phyloP scores from a whole-genome alignment of 2,797 vertebrate species.

The Mionectes olivaceus region DNA sequence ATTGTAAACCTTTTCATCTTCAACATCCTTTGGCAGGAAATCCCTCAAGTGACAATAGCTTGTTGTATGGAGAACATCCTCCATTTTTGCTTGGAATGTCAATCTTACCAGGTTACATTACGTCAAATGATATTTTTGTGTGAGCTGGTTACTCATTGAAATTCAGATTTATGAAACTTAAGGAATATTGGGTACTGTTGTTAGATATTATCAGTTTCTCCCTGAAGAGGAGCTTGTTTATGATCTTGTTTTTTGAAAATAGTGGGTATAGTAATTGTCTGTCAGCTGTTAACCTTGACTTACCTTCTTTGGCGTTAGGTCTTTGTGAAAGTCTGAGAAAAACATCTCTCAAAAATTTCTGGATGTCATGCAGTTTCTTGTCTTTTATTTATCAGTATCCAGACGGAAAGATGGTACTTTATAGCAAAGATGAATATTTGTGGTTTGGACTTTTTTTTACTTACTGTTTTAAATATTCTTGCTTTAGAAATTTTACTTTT shows the following conservation, averaged over 20 bases:
- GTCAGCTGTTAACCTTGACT: not conserved
- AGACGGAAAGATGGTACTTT: not conserved
- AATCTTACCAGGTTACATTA: not conserved
- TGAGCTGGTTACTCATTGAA: not conserved
- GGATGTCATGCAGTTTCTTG: not conserved
- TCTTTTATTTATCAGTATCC: not conserved
- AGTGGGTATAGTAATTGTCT: not conserved
- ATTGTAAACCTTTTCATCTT: not conserved
- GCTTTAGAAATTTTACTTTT: not conserved
- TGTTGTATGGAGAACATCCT: not conserved
- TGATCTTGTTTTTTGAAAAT: not conserved
- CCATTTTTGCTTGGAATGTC: not conserved
- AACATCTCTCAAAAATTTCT: not conserved
- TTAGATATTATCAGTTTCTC: not conserved
- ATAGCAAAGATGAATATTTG: not conserved
- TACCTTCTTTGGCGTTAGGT: not conserved
- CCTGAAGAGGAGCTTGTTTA: not conserved
- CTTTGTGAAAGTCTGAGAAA: not conserved
- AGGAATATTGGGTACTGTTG: not conserved
- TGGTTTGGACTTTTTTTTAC: not conserved
- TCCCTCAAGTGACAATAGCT: not conserved
- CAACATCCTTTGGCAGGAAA: not conserved
- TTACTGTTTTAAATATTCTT: not conserved
- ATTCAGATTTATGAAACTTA: not conserved
- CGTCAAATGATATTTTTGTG: not conserved